These are phyloP conservation scores for Chionomys nivalis DNA, from an alignment of 2,113 vertebrate species.

Conservation along the genomic window DNA sequence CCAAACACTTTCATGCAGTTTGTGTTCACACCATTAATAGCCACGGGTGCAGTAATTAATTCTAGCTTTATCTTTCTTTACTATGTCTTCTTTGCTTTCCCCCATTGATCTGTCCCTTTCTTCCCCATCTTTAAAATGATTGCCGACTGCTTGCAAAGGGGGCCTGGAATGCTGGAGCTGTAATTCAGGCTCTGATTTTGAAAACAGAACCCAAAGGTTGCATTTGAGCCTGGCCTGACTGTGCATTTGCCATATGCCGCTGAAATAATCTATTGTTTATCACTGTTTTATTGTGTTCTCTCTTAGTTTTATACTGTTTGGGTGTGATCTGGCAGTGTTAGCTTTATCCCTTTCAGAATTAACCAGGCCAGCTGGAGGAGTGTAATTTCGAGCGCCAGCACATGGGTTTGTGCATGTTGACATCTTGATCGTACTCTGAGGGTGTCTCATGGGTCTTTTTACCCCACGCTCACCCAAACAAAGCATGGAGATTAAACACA, in stretches of 20 bases:
- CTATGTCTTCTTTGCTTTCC: background rate
- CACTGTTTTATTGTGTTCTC: conserved; percentile 66
- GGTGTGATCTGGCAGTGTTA: conserved; percentile 77
- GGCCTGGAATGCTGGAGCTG: conserved; percentile 6
- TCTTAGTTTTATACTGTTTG: conserved; percentile 55
- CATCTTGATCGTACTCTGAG: conserved; percentile 68
- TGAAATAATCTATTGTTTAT: conserved; percentile 74
- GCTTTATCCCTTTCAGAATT: conserved; percentile 66
- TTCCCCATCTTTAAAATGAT: conserved; percentile 21
- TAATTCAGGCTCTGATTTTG: conserved; percentile 58
- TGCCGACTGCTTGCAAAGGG: background rate
- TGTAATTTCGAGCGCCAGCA: conserved; percentile 64
- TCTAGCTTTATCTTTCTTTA: conserved; percentile 27
- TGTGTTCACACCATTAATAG: background rate
- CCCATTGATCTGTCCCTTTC: conserved; percentile 24
- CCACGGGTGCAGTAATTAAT: background rate
- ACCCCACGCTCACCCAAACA: conserved; percentile 55
- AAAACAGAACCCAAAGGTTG: conserved; percentile 61
- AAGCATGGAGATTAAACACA: conserved; percentile 45
- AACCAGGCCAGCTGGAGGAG: conserved; percentile 73
- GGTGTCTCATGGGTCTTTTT: conserved; percentile 48
- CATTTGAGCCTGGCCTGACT: conserved; percentile 31
- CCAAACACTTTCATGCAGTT: background rate
- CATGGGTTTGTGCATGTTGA: conserved; percentile 65
- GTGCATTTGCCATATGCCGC: conserved; percentile 67